Evolutionary conservation across 1,140 invertebrate genomes (phyloP), one percentile per base, ranked within the genome.

Genomic region (Rhopalosiphum padi): DNA sequence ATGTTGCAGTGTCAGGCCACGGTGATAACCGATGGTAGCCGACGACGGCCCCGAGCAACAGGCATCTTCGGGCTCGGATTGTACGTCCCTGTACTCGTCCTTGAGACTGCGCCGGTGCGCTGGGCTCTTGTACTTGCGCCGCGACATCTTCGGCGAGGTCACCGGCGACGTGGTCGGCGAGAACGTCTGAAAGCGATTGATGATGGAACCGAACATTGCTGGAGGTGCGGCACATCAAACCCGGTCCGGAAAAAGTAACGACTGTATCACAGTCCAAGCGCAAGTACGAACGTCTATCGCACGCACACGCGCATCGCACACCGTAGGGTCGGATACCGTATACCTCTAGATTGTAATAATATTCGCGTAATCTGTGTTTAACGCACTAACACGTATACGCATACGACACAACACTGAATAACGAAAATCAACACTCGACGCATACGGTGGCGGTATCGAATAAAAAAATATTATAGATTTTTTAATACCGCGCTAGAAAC

Each of bases 21-120:
- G 53, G 35, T 41, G 89, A 41, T 89, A 53, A n/a, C 86, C 87
- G 87, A 89, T 35, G 30, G 51, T 35, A 15, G 85, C 85, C 11
- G 25, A 43, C 5, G 85, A 41, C n/a, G 48, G 22, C 6, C 96
- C 94, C 96, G 96, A 9, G 60, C 89, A 77, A 77, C n/a, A 77
- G 15, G 37, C 89, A 91, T 94, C 94, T 88, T 95, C 94, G 43
- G 94, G 94, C 35, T 95, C 94, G 51, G 94, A 94, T 77, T 95
- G 94, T 30, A 95, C 94, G 55, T 95, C 94, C 94, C 94, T 94
- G 94, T 94, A 95, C 85, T 94, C 94, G 53, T 94, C 94, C 90
- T 94, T 94, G 90, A 94, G 94, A 35, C 90, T 86, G 37, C 94
- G 86, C 23, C 94, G 87, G 41, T 94, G 93, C 23, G 94, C 94